These are phyloP conservation scores for Matsumyia berberina DNA, from an alignment of 2,888 invertebrate species.

Conservation along the genomic window DNA sequence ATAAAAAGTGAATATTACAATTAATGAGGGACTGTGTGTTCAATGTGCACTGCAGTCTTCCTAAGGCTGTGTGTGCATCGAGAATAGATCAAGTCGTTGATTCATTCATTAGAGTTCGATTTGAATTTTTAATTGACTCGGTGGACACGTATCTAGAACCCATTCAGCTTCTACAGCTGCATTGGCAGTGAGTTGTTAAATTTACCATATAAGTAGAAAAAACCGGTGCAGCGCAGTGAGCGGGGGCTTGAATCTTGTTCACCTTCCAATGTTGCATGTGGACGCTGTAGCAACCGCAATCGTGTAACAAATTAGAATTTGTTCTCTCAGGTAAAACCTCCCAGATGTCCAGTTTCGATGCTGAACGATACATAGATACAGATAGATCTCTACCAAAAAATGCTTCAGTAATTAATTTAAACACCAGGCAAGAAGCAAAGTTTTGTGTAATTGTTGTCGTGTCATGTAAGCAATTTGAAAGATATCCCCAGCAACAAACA, in stretches of 20 bases:
- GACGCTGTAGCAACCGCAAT: slow-evolving; percentile 13
- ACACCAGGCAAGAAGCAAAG: slow-evolving; percentile 63
- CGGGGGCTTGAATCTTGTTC: slow-evolving; percentile 58
- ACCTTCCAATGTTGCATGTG: slow-evolving; percentile 73
- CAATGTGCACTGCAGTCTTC: slow-evolving; percentile 9
- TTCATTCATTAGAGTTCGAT: slow-evolving; percentile 70
- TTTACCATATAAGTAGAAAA: slow-evolving; percentile 65
- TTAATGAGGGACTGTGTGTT: too few relatives aligned
- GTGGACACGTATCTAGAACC: slow-evolving; percentile 31
- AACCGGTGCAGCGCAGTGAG: slow-evolving; percentile 15
- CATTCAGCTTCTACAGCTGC: slow-evolving; percentile 57
- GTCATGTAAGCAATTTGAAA: slow-evolving; percentile 57
- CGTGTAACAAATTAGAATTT: slow-evolving; percentile 53
- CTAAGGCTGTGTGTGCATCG: slow-evolving; percentile 10
- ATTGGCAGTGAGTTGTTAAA: slow-evolving; percentile 34
- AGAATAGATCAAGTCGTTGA: slow-evolving; percentile 31
- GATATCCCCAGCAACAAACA: slow-evolving; percentile 19
- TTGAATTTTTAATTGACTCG: slow-evolving; percentile 68
- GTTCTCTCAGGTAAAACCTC: slow-evolving; percentile 15
- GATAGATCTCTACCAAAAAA: slow-evolving; percentile 8
- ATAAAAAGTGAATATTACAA: too few relatives aligned
- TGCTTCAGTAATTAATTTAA: slow-evolving; percentile 62
- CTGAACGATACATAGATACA: slow-evolving; percentile 26
- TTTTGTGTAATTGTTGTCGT: slow-evolving; percentile 73
- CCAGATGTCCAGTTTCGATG: slow-evolving; percentile 39